phyloP scores from a whole-genome alignment of 1,140 invertebrate genomes.

The Colletes gigas region DNA sequence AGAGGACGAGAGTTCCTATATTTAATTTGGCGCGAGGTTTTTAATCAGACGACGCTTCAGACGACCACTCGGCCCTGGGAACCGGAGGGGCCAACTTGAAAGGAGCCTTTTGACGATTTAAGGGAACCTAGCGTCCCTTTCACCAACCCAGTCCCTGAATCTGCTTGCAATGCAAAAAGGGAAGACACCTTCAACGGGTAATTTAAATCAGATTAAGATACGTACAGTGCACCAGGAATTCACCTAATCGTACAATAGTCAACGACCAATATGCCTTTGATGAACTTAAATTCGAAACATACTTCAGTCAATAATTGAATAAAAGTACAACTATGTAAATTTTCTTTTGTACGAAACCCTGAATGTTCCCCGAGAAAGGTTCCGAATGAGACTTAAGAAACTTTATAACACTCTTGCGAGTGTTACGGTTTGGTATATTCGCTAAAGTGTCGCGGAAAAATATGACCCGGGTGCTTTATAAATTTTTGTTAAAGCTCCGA shows the following conservation, averaged over 20 bases:
- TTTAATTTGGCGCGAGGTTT: slow-evolving; percentile 69
- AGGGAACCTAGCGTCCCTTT: slow-evolving; percentile 9
- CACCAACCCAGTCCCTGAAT: slow-evolving; percentile 37
- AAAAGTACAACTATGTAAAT: too few relatives aligned
- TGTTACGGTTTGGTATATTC: background rate
- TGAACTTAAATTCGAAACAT: too few relatives aligned
- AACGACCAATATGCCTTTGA: too few relatives aligned
- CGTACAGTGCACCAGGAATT: too few relatives aligned
- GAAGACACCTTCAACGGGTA: background rate
- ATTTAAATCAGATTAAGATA: too few relatives aligned
- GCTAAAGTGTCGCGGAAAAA: background rate
- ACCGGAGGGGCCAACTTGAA: slow-evolving; percentile 54
- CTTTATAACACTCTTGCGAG: too few relatives aligned
- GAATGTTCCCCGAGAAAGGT: too few relatives aligned
- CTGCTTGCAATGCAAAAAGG: slow-evolving; percentile 25
- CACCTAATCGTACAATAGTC: too few relatives aligned
- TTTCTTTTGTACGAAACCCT: too few relatives aligned
- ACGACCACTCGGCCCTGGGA: slow-evolving; percentile 55
- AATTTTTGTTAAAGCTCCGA: background rate
- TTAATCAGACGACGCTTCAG: slow-evolving; percentile 68
- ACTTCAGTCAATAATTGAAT: too few relatives aligned
- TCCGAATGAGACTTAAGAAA: too few relatives aligned
- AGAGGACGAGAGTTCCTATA: slow-evolving; percentile 56
- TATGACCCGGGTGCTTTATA: background rate
- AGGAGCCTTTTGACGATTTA: slow-evolving; percentile 64